Evolutionary conservation across 23 tunicate species (phyloP).

Genomic region (Trididemnum nubilum): DNA sequence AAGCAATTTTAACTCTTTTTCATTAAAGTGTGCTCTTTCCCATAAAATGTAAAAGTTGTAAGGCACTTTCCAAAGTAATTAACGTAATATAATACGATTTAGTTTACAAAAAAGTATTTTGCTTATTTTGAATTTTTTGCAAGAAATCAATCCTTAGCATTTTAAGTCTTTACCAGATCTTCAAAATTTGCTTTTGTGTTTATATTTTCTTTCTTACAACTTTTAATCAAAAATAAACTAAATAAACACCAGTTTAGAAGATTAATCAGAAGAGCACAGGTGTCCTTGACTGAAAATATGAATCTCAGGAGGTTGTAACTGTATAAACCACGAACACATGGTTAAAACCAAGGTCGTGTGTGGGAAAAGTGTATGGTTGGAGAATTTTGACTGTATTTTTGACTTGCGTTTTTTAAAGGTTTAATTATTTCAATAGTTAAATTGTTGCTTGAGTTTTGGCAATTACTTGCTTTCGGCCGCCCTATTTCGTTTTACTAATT

Average conservation of each 20-base stretch:
- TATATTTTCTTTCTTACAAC: slow-evolving; percentile 4
- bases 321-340: not conserved
- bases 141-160: too few relatives aligned
- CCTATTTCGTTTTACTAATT: slow-evolving; percentile 3
- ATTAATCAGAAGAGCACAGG: not conserved
- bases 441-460: not conserved
- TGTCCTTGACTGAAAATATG: not conserved
- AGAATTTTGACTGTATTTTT: too few relatives aligned
- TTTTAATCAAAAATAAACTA: not conserved
- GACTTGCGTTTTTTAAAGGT: too few relatives aligned
- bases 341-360: not conserved
- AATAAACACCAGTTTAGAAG: slow-evolving; percentile 9
- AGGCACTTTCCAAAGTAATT: too few relatives aligned
- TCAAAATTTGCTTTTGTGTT: not conserved
- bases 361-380: not conserved
- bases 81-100: too few relatives aligned
- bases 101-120: too few relatives aligned
- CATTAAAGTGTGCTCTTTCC: too few relatives aligned
- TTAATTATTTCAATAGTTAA: too few relatives aligned
- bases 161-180: not conserved
- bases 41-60: too few relatives aligned
- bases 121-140: too few relatives aligned
- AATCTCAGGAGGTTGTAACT: too few relatives aligned
- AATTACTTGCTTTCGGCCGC: not conserved
- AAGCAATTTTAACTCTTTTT: too few relatives aligned